A percentile compares a stretch with the other conserved stretches of the same genome.
Evolutionary conservation across 2,113 vertebrate genomes (phyloP).

Genomic region (Pionites leucogaster): DNA sequence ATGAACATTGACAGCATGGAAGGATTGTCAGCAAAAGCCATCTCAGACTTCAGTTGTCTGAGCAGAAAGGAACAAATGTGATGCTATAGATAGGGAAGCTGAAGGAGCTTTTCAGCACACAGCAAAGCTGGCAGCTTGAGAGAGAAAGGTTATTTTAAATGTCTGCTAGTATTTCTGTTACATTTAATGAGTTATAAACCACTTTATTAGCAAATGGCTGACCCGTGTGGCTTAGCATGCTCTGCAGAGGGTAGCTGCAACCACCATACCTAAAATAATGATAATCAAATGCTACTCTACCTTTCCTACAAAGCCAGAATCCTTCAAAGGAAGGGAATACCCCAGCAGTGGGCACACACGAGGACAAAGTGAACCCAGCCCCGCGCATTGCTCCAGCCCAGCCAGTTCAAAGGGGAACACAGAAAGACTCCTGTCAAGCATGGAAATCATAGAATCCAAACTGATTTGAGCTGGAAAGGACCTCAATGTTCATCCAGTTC

Average conservation of each 20-base stretch:
- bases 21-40: neutral
- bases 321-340: neutral
- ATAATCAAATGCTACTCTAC: neutral
- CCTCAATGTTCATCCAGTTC: neutral
- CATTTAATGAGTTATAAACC: neutral
- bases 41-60: neutral
- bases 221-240: neutral
- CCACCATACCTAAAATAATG: fast-evolving
- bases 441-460: neutral
- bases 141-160: neutral
- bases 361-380: neutral
- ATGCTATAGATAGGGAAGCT: neutral
- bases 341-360: neutral
- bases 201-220: neutral
- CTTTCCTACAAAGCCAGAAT: neutral
- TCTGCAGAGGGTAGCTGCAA: neutral
- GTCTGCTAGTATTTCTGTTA: neutral
- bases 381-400: neutral
- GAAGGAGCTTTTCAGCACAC: neutral
- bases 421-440: neutral
- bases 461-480: neutral
- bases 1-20: neutral
- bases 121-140: neutral
- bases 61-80: neutral
- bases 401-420: neutral